A percentile compares a stretch with the other conserved stretches of the same genome.
These are phyloP conservation scores for Bryconaethiops microstoma DNA, from an alignment of 2,797 vertebrate genomes.

Conservation along the genomic window DNA sequence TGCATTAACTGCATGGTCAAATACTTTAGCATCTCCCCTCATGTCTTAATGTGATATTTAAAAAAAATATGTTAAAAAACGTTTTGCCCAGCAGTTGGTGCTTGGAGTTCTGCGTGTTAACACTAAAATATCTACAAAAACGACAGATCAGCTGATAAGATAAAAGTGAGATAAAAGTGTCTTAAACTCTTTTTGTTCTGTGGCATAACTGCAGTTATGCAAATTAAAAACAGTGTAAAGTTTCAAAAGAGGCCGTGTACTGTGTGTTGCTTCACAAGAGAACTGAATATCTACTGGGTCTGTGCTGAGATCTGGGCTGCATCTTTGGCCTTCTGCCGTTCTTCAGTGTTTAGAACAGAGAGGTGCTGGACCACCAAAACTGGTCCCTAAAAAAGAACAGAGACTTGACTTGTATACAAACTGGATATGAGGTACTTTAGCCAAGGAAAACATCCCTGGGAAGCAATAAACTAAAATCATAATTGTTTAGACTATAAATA, in stretches of 20 bases:
- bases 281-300: slow-evolving; percentile 1
- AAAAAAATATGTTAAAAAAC: no score
- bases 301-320: not conserved
- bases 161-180: slow-evolving; percentile 16
- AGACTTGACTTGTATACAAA: slow-evolving; percentile 33
- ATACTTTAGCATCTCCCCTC: not conserved
- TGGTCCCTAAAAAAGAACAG: not conserved
- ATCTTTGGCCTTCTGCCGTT: slow-evolving; percentile 30
- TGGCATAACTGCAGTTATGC: slow-evolving; percentile 15
- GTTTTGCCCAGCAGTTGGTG: not conserved
- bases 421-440: not conserved
- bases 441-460: slow-evolving; percentile 27
- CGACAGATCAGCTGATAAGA: not conserved
- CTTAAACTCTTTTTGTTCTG: slow-evolving; percentile 18
- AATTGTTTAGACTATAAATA: slow-evolving; percentile 35
- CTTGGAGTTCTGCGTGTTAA: not conserved
- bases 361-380: slow-evolving; percentile 2
- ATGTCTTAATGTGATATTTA: not conserved
- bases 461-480: slow-evolving; percentile 31
- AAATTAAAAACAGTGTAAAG: slow-evolving; percentile 37
- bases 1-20: not conserved
- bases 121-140: not conserved
- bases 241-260: slow-evolving; percentile 34
- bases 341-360: not conserved
- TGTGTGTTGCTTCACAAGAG: slow-evolving; percentile 31